Evolutionary conservation across 1,140 invertebrate species (phyloP), one percentile per base, ranked within the genome.

Genomic region (Brachionus rotundiformis): DNA sequence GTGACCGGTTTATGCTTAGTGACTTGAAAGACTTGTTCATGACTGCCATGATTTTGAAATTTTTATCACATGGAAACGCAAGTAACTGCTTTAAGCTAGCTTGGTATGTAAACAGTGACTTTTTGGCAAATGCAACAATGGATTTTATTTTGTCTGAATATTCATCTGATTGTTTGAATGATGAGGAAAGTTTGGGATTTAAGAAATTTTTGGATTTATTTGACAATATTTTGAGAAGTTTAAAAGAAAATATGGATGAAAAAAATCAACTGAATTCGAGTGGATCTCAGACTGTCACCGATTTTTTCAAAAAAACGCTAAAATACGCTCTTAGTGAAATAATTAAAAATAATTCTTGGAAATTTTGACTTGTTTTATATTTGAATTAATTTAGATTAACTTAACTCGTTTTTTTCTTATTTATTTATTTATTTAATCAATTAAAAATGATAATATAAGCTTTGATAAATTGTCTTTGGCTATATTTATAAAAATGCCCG

Each of bases 291-390:
- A 25, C 36, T 10, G 10, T 47, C 16, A 25, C 36, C 13, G 68
- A 44, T 23, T 44, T 3, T 41, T 73, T 73, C 25, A 41, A 31
- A 44, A 73, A 73, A 73, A 73, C 68, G 10, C 39, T 73, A 1
- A 73, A 73, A n/a, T 25, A 44, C 41, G 68, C 36, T 44, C 25
- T 73, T 7, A 73, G 33, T 25, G 68, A 73, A 73, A 73, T 73
- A 73, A 73, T 73, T 73, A 73, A 73, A 44, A 73, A 73, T 41
- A 73, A 73, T 44, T 44, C 19, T 44, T 73, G 68, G 68, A 73
- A 73, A 44, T 44, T 73, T 73, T 73, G 13, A 73, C 47, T 54
- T 54, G 47, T 54, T 54, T 54, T 54, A 23, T 23, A 54, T 54
- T 54, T 54, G 0, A 41, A 41, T 41, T 11, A 41, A 11, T 41